Percentiles rank a stretch among this genome's conserved stretches.
Evolutionary conservation across 2,113 vertebrate genomes (phyloP).

Genomic region (Gambusia affinis): DNA sequence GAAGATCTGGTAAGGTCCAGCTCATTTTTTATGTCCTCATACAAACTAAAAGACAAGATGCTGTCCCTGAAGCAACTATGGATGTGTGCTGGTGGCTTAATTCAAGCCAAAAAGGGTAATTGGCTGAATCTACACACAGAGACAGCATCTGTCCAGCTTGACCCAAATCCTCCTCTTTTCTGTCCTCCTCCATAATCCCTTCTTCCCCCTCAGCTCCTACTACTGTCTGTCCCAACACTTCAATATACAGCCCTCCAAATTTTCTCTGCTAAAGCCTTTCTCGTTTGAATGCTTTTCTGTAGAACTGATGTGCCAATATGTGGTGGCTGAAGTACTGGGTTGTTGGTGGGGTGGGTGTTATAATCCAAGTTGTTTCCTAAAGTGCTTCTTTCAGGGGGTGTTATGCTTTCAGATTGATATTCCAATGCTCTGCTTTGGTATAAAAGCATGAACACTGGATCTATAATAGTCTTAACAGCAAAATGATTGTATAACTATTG

Average conservation of each 20-base stretch:
- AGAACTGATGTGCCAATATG: not conserved
- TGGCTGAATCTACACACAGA: conserved; percentile 66
- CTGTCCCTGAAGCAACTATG: not conserved
- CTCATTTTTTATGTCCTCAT: no score
- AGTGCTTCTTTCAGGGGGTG: not conserved
- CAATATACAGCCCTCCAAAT: not conserved
- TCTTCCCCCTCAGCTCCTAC: conserved; percentile 6
- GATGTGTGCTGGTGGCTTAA: conserved; percentile 7
- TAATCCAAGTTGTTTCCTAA: conserved; percentile 1
- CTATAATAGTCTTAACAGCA: conserved; percentile 15
- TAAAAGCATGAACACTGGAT: conserved; percentile 2
- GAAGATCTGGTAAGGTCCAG: no score
- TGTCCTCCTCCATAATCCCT: conserved; percentile 49
- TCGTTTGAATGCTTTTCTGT: no score
- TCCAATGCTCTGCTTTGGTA: no score
- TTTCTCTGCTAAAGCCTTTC: not conserved
- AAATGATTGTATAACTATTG: conserved; percentile 33
- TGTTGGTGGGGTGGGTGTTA: not conserved
- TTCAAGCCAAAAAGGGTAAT: conserved; percentile 50
- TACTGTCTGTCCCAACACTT: conserved; percentile 25
- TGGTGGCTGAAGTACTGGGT: not conserved
- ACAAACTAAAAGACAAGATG: not conserved
- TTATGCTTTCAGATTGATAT: no score
- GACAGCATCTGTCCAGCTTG: conserved; percentile 69
- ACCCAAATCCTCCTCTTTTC: conserved; percentile 69